Evolutionary conservation across 2,797 vertebrate genomes (phyloP).

Genomic region (Spea hammondii): DNA sequence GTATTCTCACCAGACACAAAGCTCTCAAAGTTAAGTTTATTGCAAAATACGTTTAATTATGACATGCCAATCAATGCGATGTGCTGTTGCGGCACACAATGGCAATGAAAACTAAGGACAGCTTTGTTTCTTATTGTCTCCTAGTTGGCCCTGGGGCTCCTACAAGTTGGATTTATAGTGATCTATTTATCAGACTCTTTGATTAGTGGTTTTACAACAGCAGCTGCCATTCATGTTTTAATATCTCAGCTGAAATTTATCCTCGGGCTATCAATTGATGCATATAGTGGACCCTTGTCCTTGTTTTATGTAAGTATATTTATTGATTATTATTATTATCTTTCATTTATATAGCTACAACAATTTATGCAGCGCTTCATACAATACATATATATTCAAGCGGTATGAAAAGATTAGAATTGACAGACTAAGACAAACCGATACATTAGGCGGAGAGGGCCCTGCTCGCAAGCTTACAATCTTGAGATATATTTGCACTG

Average conservation of each 20-base stretch:
- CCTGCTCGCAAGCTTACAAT: too few relatives aligned
- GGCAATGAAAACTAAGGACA: background rate
- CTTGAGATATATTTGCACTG: background rate
- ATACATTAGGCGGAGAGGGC: too few relatives aligned
- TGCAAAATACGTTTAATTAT: too few relatives aligned
- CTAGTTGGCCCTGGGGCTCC: slow-evolving; percentile 81
- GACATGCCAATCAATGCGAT: too few relatives aligned
- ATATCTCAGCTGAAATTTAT: slow-evolving; percentile 95
- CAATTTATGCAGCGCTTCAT: too few relatives aligned
- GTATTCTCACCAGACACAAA: too few relatives aligned
- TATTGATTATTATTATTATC: background rate
- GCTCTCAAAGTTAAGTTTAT: too few relatives aligned
- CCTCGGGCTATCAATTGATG: slow-evolving; percentile 76
- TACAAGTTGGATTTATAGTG: slow-evolving; percentile 88
- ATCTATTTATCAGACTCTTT: slow-evolving; percentile 90
- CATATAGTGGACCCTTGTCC: slow-evolving; percentile 76
- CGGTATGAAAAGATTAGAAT: too few relatives aligned
- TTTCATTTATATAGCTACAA: too few relatives aligned
- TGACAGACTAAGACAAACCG: too few relatives aligned
- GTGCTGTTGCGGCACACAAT: too few relatives aligned
- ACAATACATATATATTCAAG: too few relatives aligned
- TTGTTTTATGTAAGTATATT: slow-evolving; percentile 83
- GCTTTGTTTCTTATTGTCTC: slow-evolving; percentile 40
- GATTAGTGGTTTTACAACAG: slow-evolving; percentile 92
- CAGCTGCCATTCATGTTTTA: slow-evolving; percentile 88